These are phyloP conservation scores for Isichthys henryi DNA, from an alignment of 2,113 vertebrate species.

Conservation along the genomic window DNA sequence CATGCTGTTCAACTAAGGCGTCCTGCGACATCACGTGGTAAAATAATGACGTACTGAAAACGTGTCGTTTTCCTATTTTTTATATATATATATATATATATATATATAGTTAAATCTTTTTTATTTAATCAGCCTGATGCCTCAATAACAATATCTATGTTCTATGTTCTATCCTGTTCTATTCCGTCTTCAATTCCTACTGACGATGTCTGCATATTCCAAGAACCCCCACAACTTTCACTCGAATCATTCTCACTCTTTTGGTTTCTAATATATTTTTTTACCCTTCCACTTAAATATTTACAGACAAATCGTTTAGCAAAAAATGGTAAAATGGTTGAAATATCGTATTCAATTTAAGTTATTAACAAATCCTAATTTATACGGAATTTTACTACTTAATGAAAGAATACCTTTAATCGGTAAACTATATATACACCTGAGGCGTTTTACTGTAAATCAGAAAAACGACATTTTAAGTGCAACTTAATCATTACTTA, in stretches of 20 bases:
- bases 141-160: not conserved
- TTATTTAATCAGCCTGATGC: not conserved
- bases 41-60: conserved; percentile 34
- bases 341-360: not conserved
- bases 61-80: conserved; percentile 16
- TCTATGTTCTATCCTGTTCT: no score
- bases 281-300: not conserved
- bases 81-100: not conserved
- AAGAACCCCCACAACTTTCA: not conserved
- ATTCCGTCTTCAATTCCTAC: no score
- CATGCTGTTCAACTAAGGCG: conserved; percentile 34
- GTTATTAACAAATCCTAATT: not conserved
- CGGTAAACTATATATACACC: not conserved
- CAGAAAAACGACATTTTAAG: not conserved
- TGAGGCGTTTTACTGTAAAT: not conserved
- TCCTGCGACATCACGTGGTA: conserved; percentile 43
- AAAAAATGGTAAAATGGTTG: not conserved
- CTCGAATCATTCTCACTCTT: not conserved
- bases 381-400: not conserved
- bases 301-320: not conserved
- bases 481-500: not conserved
- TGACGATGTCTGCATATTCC: not conserved
- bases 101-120: not conserved
- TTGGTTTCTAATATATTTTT: not conserved
- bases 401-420: not conserved